A percentile compares a stretch with the other conserved stretches of the same genome.
These are phyloP conservation scores for Muschampia staudingeri DNA, from an alignment of 2,888 invertebrate genomes.

Conservation along the genomic window DNA sequence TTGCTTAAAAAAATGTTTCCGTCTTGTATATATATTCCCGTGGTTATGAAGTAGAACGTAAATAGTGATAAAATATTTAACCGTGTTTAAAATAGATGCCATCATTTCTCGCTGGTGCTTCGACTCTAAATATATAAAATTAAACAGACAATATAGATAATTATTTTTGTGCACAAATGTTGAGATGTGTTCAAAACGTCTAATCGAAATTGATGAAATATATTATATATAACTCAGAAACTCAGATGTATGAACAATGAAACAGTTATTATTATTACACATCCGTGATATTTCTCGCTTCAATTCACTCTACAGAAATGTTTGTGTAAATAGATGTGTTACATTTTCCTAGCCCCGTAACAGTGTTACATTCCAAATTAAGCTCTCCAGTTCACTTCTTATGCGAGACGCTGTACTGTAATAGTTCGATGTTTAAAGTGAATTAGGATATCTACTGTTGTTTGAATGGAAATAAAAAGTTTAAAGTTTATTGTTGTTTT, in stretches of 20 bases:
- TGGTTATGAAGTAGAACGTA: slow-evolving; percentile 67
- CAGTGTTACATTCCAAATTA: slow-evolving; percentile 88
- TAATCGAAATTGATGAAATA: slow-evolving; percentile 44
- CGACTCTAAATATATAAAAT: slow-evolving; percentile 48
- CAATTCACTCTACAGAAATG: slow-evolving; percentile 68
- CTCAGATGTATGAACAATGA: slow-evolving; percentile 17
- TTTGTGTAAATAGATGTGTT: slow-evolving; percentile 80
- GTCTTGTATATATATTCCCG: slow-evolving; percentile 81
- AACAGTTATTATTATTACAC: slow-evolving; percentile 1
- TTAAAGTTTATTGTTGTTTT: slow-evolving; percentile 81
- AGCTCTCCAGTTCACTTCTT: slow-evolving; percentile 74
- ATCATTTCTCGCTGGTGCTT: slow-evolving; percentile 78
- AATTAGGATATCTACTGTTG: slow-evolving; percentile 85
- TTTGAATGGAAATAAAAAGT: slow-evolving; percentile 88
- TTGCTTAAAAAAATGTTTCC: slow-evolving; percentile 73
- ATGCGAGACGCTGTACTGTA: slow-evolving; percentile 72
- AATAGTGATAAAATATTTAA: slow-evolving; percentile 74
- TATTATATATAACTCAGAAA: slow-evolving; percentile 35
- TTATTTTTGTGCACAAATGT: slow-evolving; percentile 81
- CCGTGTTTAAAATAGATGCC: slow-evolving; percentile 75
- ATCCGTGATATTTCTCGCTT: slow-evolving; percentile 58
- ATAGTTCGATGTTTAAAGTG: slow-evolving; percentile 75
- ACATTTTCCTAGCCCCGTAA: slow-evolving; percentile 76
- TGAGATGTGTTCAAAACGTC: slow-evolving; percentile 71
- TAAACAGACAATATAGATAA: slow-evolving; percentile 68